phyloP scores from a whole-genome alignment of 2,797 vertebrate species.

The Sebastes itinus region DNA sequence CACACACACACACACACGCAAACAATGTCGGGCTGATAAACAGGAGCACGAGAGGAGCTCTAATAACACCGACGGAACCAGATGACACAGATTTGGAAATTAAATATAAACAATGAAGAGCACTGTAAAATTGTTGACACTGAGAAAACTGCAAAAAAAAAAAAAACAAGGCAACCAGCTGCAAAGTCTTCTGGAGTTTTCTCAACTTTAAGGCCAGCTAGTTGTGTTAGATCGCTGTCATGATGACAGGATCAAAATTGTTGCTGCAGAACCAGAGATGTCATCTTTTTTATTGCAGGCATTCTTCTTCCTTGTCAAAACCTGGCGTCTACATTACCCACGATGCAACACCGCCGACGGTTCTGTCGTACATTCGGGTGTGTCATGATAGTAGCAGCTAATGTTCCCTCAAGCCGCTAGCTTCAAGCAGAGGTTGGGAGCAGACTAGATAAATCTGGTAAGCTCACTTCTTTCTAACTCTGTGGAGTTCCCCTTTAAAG shows the following conservation, averaged over 20 bases:
- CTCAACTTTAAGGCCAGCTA: background rate
- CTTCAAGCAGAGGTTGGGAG: background rate
- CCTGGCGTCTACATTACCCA: background rate
- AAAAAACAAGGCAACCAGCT: background rate
- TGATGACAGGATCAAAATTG: background rate
- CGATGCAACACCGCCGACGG: too few species aligned
- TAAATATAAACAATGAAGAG: background rate
- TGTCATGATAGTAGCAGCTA: background rate
- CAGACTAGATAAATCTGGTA: too few species aligned
- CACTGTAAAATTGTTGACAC: background rate
- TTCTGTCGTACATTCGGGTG: background rate
- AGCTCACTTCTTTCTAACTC: too few species aligned
- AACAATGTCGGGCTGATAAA: slow-evolving; percentile 30
- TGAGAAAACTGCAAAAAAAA: background rate
- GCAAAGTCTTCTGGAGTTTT: background rate
- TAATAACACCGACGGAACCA: slow-evolving; percentile 11
- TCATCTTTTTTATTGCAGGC: background rate
- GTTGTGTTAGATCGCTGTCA: background rate
- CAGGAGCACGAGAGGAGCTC: slow-evolving; percentile 18
- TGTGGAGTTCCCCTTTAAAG: too few species aligned
- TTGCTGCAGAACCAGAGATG: background rate
- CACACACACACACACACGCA: slow-evolving; percentile 29
- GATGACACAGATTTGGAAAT: slow-evolving; percentile 13
- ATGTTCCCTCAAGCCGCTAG: background rate
- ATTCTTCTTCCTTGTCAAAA: background rate